Evolutionary conservation across 2,113 vertebrate species (phyloP), one percentile per base, ranked within the genome.

Genomic region (Oenanthe melanoleuca): DNA sequence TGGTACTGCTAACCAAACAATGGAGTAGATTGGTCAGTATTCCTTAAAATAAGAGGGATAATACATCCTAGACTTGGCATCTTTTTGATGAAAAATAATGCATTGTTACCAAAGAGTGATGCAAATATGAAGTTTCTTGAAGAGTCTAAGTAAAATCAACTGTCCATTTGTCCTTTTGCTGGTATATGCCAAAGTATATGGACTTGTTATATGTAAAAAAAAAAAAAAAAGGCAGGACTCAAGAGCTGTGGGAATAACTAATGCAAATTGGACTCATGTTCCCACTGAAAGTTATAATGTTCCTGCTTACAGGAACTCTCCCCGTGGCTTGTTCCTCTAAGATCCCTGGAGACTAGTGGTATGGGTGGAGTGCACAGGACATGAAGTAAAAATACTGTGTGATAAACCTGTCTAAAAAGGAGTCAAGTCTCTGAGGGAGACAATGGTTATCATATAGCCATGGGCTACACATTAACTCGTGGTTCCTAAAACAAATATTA

Each of bases 401-500:
- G 89, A 91, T 89, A 94, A 94, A 87, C 69, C 69, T 89, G 69
- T 87, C 79, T 73, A 42, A 67, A 91, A 88, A 72, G 38, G 25
- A 91, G 65, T n/a, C 37, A 87, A 22, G 45, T 86, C 69, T 79
- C 61, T 29, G 29, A 65, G 73, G 56, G 66, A 83, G 94, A 92
- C 61, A 71, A 52, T 81, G 49, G 53, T 95, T 95, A 85, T 95
- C 44, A 7, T 79, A 65, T 63, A 81, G 88, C 86, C 28, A 29
- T 50, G n/a, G 49, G 69, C 75, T 94, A 75, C 73, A 91, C 67
- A 80, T 94, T 94, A 92, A 93, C 93, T 61, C 0, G 0, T 26
- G 61, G 34, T 79, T 95, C 40, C 77, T 80, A 87, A 93, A 92
- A 8, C 93, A 97, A 96, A 91, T 89, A 79, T 61, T 92, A 56